Evolutionary conservation across 1,140 invertebrate genomes (phyloP).

Genomic region (Ostrea denselamellosa): DNA sequence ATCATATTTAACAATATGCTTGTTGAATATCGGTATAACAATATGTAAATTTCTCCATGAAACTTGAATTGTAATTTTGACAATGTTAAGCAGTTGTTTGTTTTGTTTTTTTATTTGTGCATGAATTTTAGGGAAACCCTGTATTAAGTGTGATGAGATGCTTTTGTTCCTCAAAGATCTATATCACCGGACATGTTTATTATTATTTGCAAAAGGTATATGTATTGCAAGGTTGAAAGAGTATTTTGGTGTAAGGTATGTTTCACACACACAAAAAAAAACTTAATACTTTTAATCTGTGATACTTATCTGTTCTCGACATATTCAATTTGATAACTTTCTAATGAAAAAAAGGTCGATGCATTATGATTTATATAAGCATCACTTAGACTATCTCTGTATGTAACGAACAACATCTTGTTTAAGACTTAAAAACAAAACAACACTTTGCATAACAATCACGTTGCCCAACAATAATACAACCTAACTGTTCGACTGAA

Average conservation of each 20-base stretch:
- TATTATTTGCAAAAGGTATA: constrained; percentile 1
- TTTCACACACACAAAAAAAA: background rate
- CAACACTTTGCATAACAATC: too few species aligned
- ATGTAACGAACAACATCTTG: too few species aligned
- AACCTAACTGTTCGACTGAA: too few species aligned
- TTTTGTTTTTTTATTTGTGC: background rate
- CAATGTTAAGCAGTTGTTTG: background rate
- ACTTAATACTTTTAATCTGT: background rate
- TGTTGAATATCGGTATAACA: background rate
- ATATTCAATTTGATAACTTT: too few species aligned
- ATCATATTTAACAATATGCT: background rate
- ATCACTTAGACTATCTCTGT: too few species aligned
- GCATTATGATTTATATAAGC: too few species aligned
- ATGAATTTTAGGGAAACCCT: background rate
- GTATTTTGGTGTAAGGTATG: background rate
- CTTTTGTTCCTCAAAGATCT: constrained; percentile 11
- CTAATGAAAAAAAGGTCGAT: too few species aligned
- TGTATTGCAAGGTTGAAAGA: background rate
- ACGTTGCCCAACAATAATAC: too few species aligned
- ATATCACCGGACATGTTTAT: constrained; percentile 4
- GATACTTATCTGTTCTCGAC: too few species aligned
- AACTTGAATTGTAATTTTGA: background rate
- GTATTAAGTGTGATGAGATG: background rate
- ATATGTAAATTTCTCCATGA: background rate
- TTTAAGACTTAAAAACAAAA: too few species aligned